Conservation (phyloP, 2,888 invertebrate species). For the Carterocephalus palaemon region DNA sequence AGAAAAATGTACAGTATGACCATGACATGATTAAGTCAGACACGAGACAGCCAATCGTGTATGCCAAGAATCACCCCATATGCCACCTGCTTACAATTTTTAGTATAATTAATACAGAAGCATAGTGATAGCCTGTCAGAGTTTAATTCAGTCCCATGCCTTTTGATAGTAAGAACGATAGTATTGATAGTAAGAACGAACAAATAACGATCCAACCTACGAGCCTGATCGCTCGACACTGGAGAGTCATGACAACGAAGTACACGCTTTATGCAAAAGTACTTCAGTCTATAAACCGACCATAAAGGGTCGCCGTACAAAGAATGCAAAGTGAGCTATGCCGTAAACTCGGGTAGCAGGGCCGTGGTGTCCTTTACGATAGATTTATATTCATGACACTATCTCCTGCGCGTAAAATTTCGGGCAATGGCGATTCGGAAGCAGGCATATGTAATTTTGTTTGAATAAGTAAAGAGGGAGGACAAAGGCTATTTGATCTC, state of each 20-base stretch:
- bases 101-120: too few relatives aligned
- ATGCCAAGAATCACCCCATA: too few relatives aligned
- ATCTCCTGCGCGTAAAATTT: conserved; percentile 77
- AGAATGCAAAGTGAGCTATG: conserved; percentile 77
- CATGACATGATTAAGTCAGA: too few relatives aligned
- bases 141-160: too few relatives aligned
- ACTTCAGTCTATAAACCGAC: conserved; percentile 72
- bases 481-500: conserved; percentile 78
- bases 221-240: not conserved
- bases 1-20: too few relatives aligned
- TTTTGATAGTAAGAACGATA: too few relatives aligned
- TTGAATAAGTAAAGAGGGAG: conserved; percentile 78
- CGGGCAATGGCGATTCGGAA: conserved; percentile 76
- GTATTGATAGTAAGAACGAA: conserved; percentile 11
- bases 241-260: conserved; percentile 26
- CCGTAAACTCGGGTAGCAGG: conserved; percentile 66
- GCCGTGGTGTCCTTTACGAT: conserved; percentile 74
- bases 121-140: too few relatives aligned
- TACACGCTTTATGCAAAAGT: conserved; percentile 71
- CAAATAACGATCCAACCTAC: conserved; percentile 26
- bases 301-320: conserved; percentile 70
- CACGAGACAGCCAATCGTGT: too few relatives aligned
- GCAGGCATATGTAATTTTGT: conserved; percentile 79
- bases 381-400: conserved; percentile 79
- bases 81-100: too few relatives aligned